These are phyloP conservation scores for Hirtodrosophila duncani DNA, from an alignment of 2,888 invertebrate species.

Conservation along the genomic window DNA sequence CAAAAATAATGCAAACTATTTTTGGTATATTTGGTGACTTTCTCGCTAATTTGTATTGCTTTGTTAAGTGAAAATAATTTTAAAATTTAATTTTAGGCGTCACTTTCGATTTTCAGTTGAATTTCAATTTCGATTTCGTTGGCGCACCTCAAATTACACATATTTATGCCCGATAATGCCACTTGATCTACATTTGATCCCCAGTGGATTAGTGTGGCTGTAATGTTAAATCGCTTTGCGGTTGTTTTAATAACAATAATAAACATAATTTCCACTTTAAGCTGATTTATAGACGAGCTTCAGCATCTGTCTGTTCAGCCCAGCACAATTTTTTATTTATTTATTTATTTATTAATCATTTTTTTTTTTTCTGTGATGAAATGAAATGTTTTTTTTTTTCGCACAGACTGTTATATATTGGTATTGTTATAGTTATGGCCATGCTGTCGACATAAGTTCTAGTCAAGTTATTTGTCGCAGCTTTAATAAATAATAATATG, in stretches of 20 bases:
- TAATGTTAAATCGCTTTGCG: conserved; percentile 70
- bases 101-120: conserved; percentile 29
- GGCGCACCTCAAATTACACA: conserved; percentile 55
- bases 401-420: conserved; percentile 24
- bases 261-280: conserved; percentile 70
- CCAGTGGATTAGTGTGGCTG: conserved; percentile 71
- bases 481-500: conserved; percentile 56
- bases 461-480: conserved; percentile 65
- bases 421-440: conserved; percentile 10
- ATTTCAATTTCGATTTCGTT: conserved; percentile 48
- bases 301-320: too few species aligned
- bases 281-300: conserved; percentile 45
- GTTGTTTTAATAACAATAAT: conserved; percentile 67
- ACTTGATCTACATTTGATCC: conserved; percentile 75
- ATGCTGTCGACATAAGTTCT: conserved; percentile 53
- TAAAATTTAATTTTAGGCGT: conserved; percentile 55
- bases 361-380: conserved; percentile 25
- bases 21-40: too few species aligned
- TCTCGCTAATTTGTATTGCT: too few species aligned
- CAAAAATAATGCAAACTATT: conserved; percentile 1
- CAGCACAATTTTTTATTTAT: conserved; percentile 19
- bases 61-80: conserved; percentile 32
- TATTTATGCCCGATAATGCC: conserved; percentile 67
- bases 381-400: conserved; percentile 33
- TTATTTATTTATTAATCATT: conserved; percentile 39